Base-by-base conservation (phyloP, 1,140 invertebrate species). In the Proales similis region DNA sequence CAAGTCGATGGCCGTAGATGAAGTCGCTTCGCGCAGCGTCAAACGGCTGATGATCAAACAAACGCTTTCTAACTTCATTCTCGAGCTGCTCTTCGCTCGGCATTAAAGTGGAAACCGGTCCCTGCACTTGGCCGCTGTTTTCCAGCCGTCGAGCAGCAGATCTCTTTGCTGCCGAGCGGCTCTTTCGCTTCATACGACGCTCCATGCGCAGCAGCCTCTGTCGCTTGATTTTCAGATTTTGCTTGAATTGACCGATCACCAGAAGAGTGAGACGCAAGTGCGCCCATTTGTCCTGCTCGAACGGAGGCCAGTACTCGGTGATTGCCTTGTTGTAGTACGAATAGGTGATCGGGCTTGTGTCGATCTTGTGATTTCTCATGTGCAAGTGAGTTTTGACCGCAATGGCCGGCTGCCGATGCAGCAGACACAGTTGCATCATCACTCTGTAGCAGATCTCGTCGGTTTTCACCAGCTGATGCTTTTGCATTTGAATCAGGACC, bases 401-500 rank as follows among this genome's bases (percentile, higher is more conserved):
- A 65, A 98, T 77, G 38, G 90, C 84, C 2, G 94, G 94, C 69
- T 92, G 81, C 63, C 87, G 86, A 71, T 95, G 88, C 63, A 90
- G 84, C 6, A 93, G 92, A 77, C 94, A 98, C 2, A 98, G 80
- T 75, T 97, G 90, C 87, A 98, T 95, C 83, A 99, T 87, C 26
- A 95, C 87, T 66, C 94, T 81, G 74, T 96, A 98, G 75, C 91
- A 96, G 53, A 96, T 86, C 86, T 89, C 92, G 79, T 96, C 92
- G 70, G 87, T 86, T 17, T 86, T 85, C 61, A 81, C 79, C 43
- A 93, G 81, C 67, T 83, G 80, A 22, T 83, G 77, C 64, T 86
- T 84, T 64, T 89, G 87, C 72, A 92, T 88, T 67, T 84, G 82
- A 32, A 86, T 84, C 38, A 96, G 77, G 9, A 93, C 78, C 68